Evolutionary conservation across 2,888 invertebrate genomes (phyloP), one percentile per base, ranked within the genome.

Genomic region (Mesorhabditis spiculigera): DNA sequence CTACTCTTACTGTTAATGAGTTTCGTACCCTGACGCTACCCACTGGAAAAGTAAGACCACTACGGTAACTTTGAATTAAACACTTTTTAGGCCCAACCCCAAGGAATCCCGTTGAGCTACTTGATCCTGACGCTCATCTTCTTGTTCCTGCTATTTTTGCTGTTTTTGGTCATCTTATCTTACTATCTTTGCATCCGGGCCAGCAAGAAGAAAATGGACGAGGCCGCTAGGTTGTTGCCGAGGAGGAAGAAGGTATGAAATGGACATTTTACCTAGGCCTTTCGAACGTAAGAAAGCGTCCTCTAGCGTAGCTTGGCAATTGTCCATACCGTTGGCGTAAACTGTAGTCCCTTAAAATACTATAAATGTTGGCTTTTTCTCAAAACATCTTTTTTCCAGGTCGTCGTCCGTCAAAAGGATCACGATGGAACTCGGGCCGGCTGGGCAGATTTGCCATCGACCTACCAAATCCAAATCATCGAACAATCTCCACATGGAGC

Each of bases 1-100:
- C 85, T 41, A 80, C 81, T 4, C 68, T 85, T 43, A 79, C 75
- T 4, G 84, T 85, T 4, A 82, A 83, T 69, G 85, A 85, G 69
- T 85, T 85, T 70, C 73, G 73, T n/a, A 73, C 77, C 4, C 77
- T 82, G 67, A 78, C 81, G 44, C 67, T 85, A 4, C 76, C 80
- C 1, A 85, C 85, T 43, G 85, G 83, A 3, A 50, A 50, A 3
- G 58, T 50, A 50, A 50, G n/a, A 3, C 3, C 58, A 13, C 3
- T n/a, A 50, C 8, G 8, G 10, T 50, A 50, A 50, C n/a, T 13
- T 50, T 50, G 1, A 50, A 13, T 13, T 13, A 2, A 2, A 3
- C 10, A 3, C 1, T 13, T 50, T 50, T 10, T 3, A 50, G 58
- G 58, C 75, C 74, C 50, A 74, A 75, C 63, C 75, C 77, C 10